Percentiles rank a stretch among this genome's conserved stretches.
phyloP scores from a whole-genome alignment of 2,113 vertebrate species.

The Rana temporaria region DNA sequence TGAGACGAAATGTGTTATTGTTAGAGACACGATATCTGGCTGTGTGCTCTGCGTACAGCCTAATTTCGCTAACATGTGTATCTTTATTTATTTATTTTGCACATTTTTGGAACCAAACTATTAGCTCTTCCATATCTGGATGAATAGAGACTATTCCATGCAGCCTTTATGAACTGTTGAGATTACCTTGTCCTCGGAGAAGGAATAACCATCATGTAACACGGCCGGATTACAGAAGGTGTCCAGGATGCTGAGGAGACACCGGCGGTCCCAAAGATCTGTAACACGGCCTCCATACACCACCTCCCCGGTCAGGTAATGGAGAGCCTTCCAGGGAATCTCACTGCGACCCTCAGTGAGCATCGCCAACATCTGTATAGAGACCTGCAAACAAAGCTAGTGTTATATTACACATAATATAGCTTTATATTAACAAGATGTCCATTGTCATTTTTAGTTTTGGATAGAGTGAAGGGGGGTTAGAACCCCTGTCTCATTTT shows the following conservation, averaged over 20 bases:
- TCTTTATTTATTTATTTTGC: too few species aligned
- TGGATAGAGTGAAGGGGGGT: too few species aligned
- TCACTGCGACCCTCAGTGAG: constrained; percentile 11
- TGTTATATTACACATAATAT: too few species aligned
- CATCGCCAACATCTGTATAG: constrained; percentile 63
- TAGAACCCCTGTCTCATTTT: too few species aligned
- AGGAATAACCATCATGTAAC: constrained; percentile 54
- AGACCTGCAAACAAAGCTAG: constrained; percentile 59
- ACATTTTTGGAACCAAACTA: too few species aligned
- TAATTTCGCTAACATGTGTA: too few species aligned
- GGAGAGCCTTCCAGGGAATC: constrained; percentile 64
- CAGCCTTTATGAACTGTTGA: neutral
- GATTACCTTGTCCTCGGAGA: constrained; percentile 38
- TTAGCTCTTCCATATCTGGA: too few species aligned
- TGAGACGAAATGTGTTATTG: too few species aligned
- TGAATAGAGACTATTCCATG: neutral
- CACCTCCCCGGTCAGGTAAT: constrained; percentile 65
- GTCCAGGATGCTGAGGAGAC: constrained; percentile 65
- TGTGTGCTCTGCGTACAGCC: too few species aligned
- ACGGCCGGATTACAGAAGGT: constrained; percentile 64
- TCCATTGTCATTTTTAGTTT: too few species aligned
- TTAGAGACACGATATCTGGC: too few species aligned
- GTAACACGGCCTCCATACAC: constrained; percentile 68
- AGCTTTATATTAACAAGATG: too few species aligned
- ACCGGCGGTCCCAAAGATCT: constrained; percentile 68